Percentiles rank a stretch among this genome's conserved stretches.
These are phyloP conservation scores for Uromys caudimaculatus DNA, from an alignment of 2,797 vertebrate species.

Conservation along the genomic window DNA sequence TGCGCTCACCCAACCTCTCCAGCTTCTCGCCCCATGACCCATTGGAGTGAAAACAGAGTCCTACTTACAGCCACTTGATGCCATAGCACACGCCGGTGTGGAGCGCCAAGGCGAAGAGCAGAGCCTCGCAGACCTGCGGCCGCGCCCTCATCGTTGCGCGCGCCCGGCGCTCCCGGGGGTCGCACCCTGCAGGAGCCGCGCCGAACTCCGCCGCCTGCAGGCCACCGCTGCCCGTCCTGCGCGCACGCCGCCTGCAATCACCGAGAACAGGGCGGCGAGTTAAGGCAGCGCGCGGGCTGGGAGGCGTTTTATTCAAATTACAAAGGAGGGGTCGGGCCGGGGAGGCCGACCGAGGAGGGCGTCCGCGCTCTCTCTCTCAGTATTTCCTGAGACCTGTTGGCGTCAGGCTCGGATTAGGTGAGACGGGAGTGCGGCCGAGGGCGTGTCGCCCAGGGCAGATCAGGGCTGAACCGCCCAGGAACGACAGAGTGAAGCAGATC, in stretches of 20 bases:
- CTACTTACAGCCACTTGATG: slow-evolving; percentile 99
- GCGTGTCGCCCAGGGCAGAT: slow-evolving; percentile 80
- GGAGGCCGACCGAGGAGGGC: slow-evolving; percentile 64
- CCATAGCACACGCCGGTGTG: slow-evolving; percentile 94
- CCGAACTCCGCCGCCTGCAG: background rate
- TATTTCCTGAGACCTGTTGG: slow-evolving; percentile 50
- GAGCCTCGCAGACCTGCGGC: slow-evolving; percentile 88
- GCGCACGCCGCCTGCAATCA: slow-evolving; percentile 68
- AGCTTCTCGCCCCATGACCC: background rate
- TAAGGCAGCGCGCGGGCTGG: slow-evolving; percentile 53
- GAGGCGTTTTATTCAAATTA: slow-evolving; percentile 81
- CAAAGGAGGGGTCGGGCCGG: slow-evolving; percentile 80
- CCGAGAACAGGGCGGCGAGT: slow-evolving; percentile 62
- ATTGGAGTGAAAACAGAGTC: background rate
- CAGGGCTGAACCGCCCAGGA: background rate
- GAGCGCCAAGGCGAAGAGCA: slow-evolving; percentile 92
- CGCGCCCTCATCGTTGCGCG: slow-evolving; percentile 91
- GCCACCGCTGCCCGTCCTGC: slow-evolving; percentile 44
- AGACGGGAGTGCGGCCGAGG: slow-evolving; percentile 67
- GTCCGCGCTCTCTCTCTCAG: slow-evolving; percentile 66
- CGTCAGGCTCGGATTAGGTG: slow-evolving; percentile 41
- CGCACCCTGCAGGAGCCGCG: slow-evolving; percentile 39
- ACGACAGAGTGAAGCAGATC: background rate
- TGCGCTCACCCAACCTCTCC: background rate
- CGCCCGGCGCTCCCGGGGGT: slow-evolving; percentile 35